Base-by-base conservation (phyloP, 2,888 invertebrate species). In the Chloroclysta siterata region DNA sequence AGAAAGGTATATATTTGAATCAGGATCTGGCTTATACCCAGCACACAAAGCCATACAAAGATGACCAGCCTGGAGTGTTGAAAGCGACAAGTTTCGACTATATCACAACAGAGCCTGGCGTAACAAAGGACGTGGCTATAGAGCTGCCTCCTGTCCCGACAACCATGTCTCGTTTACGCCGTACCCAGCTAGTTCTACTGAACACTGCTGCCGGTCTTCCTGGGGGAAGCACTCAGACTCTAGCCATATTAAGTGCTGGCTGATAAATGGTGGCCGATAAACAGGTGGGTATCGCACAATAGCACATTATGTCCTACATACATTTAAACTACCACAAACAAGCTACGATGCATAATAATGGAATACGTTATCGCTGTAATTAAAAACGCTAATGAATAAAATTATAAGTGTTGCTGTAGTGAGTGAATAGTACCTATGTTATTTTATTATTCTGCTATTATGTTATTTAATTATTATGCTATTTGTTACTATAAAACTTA, bases 121-220 rank as follows among this genome's bases (percentile, higher is more conserved):
- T 6, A 11, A 11, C 7, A 5, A 6, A 46, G 17, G 5, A 46
- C 11, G 17, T 3, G 10, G 42, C 2, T 13, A 13, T 53, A 3
- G 36, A 48, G 14, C n/a, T 65, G 11, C 60, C 64, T 4, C 56
- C 56, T 1, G 60, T 65, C 0, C 60, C 65, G 5, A 41, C 56
- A 7, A 33, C 54, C 17, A 51, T 55, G 47, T 13, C 65, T 11
- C 15, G 36, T 8, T 13, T 47, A n/a, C 54, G 15, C 7, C 33
- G 54, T 15, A n/a, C 17, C 5, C 54, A 58, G 17, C 6, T 65
- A 14, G 42, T 22, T 33, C 17, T 65, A 5, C 14, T 65, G 52
- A 65, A 65, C 52, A 61, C 61, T 2, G 51, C 52, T 14, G 58
- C 65, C 42, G 58, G 57, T 52, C 50, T 58, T 36, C 61, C 61